Evolutionary conservation across 2,888 invertebrate genomes (phyloP).

Genomic region (Lasioglossum leucozonium): DNA sequence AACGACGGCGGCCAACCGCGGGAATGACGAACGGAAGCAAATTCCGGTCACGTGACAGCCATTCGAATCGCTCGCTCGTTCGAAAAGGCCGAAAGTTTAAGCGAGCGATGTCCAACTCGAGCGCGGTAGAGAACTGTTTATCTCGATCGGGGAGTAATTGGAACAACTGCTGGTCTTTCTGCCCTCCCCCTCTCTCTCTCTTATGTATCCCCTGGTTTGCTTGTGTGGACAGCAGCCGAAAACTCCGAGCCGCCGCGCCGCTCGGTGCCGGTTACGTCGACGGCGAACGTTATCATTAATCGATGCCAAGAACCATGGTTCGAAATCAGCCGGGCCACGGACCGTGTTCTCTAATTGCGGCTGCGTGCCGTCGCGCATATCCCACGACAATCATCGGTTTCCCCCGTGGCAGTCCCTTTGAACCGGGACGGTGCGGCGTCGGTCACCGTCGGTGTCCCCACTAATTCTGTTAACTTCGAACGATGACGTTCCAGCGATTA

Average conservation of each 20-base stretch:
- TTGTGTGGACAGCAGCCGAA: background rate
- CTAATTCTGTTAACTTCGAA: conserved; percentile 39
- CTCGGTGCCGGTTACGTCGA: background rate
- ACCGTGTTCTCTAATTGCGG: conserved; percentile 31
- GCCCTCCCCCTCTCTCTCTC: background rate
- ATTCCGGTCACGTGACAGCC: conserved; percentile 6
- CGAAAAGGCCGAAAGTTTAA: conserved; percentile 25
- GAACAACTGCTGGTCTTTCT: background rate
- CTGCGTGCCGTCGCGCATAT: conserved; percentile 11
- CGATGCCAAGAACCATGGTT: conserved; percentile 18
- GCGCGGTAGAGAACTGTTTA: conserved; percentile 20
- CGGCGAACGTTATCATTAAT: conserved; percentile 35
- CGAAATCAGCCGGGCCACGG: conserved; percentile 2
- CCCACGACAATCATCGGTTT: conserved; percentile 34
- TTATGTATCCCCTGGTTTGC: background rate
- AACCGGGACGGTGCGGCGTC: background rate
- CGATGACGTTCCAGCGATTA: conserved; percentile 20
- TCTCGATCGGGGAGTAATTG: conserved; percentile 26
- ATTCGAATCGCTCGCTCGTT: conserved; percentile 10
- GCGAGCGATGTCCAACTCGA: conserved; percentile 20
- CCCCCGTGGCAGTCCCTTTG: conserved; percentile 6
- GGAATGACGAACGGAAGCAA: background rate
- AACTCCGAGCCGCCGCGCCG: background rate
- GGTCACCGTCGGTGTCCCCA: conserved; percentile 5
- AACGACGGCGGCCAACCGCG: background rate